Percentiles rank a stretch among this genome's conserved stretches.
These are phyloP conservation scores for Scyliorhinus canicula DNA, from an alignment of 2,797 vertebrate genomes.

Conservation along the genomic window DNA sequence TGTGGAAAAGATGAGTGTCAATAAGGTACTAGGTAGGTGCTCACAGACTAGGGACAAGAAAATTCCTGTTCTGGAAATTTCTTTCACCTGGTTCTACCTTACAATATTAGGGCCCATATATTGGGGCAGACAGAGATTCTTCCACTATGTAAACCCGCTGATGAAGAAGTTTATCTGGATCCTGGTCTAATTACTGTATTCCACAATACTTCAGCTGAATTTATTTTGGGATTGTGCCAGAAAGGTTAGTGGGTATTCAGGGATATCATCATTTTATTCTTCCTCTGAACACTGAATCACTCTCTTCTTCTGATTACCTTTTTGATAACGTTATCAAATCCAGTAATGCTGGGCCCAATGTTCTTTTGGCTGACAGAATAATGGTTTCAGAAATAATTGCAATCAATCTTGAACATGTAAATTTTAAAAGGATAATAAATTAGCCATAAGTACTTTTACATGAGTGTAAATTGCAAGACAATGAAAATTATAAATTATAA, in stretches of 20 bases:
- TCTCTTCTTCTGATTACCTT: not conserved
- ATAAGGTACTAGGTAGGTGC: not conserved
- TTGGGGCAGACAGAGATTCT: not conserved
- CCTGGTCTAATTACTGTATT: not conserved
- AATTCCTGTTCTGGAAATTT: not conserved
- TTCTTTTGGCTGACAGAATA: constrained; percentile 30
- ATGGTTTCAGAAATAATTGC: constrained; percentile 54
- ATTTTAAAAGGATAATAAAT: constrained; percentile 75
- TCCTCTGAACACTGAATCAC: not conserved
- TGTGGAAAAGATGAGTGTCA: no score
- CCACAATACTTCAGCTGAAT: no score
- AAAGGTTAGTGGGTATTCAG: not conserved
- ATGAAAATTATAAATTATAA: constrained; percentile 59
- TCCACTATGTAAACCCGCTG: not conserved
- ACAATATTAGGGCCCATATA: not conserved
- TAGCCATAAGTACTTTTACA: constrained; percentile 67
- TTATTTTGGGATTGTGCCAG: no score
- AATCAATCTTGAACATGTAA: constrained; percentile 59
- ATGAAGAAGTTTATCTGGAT: not conserved
- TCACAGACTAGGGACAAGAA: not conserved
- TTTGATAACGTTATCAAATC: not conserved
- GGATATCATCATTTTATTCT: not conserved
- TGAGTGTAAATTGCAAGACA: constrained; percentile 70
- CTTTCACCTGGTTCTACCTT: not conserved
- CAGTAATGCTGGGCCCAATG: not conserved